Evolutionary conservation across 2,888 invertebrate genomes (phyloP).

Genomic region (Diachrysia chrysitis): DNA sequence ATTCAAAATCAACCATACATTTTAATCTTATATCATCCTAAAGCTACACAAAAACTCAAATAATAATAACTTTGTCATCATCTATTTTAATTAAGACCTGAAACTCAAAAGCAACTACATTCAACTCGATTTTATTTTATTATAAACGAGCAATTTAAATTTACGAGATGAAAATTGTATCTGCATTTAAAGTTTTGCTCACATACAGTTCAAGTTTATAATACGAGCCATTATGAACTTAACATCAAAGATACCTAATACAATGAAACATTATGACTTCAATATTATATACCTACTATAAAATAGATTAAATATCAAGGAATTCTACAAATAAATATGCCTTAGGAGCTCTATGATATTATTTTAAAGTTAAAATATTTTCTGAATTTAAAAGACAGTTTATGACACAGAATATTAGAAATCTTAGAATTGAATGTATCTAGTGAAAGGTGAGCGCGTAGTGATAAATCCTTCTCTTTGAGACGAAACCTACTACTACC

Average conservation of each 20-base stretch:
- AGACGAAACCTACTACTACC: neutral
- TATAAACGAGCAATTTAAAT: conserved; percentile 6
- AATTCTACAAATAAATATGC: no score
- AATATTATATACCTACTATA: no score
- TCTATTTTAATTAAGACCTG: neutral
- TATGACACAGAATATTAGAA: neutral
- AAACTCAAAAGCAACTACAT: neutral
- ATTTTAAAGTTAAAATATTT: neutral
- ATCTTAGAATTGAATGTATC: neutral
- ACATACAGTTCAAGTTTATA: neutral
- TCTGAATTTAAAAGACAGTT: neutral
- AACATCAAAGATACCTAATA: neutral
- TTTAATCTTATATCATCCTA: no score
- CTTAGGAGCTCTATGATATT: no score
- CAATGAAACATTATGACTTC: no score
- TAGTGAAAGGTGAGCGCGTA: neutral
- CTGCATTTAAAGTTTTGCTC: conserved; percentile 2
- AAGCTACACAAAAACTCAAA: no score
- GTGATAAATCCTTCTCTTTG: neutral
- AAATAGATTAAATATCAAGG: no score
- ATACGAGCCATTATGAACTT: neutral
- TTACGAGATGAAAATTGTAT: conserved; percentile 4
- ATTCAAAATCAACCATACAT: no score
- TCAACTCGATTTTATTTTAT: neutral
- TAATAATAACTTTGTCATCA: neutral